These are phyloP conservation scores for Scalopus aquaticus DNA, from an alignment of 2,113 vertebrate species.

Conservation along the genomic window DNA sequence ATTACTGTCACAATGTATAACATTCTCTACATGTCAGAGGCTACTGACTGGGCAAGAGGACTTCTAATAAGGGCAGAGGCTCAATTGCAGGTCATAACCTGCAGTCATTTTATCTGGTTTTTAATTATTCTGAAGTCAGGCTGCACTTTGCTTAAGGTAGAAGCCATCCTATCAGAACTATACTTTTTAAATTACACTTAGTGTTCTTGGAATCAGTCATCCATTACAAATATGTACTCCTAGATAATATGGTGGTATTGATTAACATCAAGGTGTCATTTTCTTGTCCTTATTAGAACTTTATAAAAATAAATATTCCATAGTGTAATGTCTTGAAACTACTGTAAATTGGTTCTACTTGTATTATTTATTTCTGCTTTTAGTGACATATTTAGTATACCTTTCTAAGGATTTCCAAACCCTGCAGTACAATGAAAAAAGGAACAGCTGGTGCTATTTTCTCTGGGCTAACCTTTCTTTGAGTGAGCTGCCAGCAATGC, in stretches of 20 bases:
- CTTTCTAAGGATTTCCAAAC: constrained; percentile 70
- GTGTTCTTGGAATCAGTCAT: background rate
- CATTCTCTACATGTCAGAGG: background rate
- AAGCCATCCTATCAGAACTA: background rate
- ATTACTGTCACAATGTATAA: background rate
- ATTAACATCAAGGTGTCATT: background rate
- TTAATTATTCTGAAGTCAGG: constrained; percentile 44
- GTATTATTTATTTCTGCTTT: constrained; percentile 59
- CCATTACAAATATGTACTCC: background rate
- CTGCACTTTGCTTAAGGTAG: constrained; percentile 7
- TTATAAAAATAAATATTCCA: background rate
- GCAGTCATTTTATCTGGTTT: constrained; percentile 4
- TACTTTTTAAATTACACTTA: background rate
- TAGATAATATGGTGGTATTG: background rate
- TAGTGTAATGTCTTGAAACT: background rate
- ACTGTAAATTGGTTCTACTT: constrained; percentile 19
- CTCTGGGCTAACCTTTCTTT: constrained; percentile 72
- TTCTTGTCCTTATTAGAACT: background rate
- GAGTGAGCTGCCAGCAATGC: constrained; percentile 72
- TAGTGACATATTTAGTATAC: constrained; percentile 61
- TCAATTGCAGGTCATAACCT: constrained; percentile 34
- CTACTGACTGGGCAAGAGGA: constrained; percentile 24
- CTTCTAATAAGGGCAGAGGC: background rate
- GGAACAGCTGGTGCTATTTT: constrained; percentile 61
- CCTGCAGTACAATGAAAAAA: constrained; percentile 37